Evolutionary conservation across 2,797 vertebrate species (phyloP).

Genomic region (Gobionotothen gibberifrons): DNA sequence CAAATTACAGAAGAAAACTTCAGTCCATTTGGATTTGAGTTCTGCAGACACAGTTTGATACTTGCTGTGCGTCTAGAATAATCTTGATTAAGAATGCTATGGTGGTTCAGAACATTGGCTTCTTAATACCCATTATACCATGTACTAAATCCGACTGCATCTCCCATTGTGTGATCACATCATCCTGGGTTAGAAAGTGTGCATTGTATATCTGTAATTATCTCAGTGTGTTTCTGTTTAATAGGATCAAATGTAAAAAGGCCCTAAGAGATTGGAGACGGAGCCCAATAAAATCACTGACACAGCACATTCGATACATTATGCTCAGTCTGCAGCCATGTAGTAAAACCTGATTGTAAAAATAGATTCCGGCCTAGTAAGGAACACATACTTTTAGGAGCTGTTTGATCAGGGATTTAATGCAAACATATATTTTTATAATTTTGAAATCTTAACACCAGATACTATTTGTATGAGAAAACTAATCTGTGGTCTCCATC

Average conservation of each 20-base stretch:
- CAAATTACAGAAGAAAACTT: conserved; percentile 88
- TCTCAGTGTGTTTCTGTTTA: conserved; percentile 48
- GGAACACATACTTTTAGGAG: conserved; percentile 20
- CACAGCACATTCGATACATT: conserved; percentile 42
- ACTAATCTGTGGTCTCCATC: neutral
- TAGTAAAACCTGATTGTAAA: conserved; percentile 52
- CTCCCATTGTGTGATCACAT: conserved; percentile 42
- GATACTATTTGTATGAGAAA: neutral
- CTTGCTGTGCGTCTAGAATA: conserved; percentile 60
- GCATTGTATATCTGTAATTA: conserved; percentile 49
- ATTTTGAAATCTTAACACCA: neutral
- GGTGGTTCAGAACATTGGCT: conserved; percentile 39
- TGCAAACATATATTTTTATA: conserved; percentile 1
- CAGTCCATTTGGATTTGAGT: conserved; percentile 67
- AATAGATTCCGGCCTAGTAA: conserved; percentile 20
- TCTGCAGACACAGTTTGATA: conserved; percentile 72
- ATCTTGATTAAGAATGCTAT: conserved; percentile 51
- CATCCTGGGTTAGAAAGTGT: conserved; percentile 28
- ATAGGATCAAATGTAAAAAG: conserved; percentile 40
- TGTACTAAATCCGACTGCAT: conserved; percentile 35
- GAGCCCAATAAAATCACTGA: conserved; percentile 36
- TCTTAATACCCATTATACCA: conserved; percentile 43
- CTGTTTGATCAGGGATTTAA: conserved; percentile 29
- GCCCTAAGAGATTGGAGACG: conserved; percentile 23
- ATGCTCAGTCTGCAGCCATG: conserved; percentile 37